Conservation (phyloP, 2,888 invertebrate species). For the Drosophila quinaria region DNA sequence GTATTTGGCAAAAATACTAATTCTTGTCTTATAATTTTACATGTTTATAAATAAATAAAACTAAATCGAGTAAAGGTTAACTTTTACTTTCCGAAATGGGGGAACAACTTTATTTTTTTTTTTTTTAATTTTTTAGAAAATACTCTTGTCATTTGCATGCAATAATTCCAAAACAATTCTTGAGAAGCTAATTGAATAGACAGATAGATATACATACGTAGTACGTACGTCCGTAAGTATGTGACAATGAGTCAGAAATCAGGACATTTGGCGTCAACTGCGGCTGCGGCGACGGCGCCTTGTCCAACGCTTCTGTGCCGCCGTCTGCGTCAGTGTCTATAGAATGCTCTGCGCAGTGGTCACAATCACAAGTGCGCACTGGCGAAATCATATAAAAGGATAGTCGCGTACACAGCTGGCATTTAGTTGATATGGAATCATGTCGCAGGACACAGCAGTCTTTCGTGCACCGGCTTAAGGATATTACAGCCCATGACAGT, state of each 20-base stretch:
- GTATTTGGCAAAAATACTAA: too few relatives aligned
- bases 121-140: not conserved
- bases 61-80: too few relatives aligned
- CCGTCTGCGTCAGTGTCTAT: slow-evolving; percentile 56
- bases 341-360: slow-evolving; percentile 72
- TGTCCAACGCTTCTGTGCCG: slow-evolving; percentile 71
- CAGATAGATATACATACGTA: not conserved
- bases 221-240: too few relatives aligned
- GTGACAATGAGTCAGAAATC: slow-evolving; percentile 75
- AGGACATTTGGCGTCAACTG: slow-evolving; percentile 77
- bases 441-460: slow-evolving; percentile 70
- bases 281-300: slow-evolving; percentile 75
- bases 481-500: slow-evolving; percentile 13
- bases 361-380: slow-evolving; percentile 64
- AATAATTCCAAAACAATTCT: slow-evolving; percentile 1
- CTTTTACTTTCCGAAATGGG: too few relatives aligned
- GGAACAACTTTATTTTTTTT: not conserved
- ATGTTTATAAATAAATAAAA: too few relatives aligned
- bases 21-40: too few relatives aligned
- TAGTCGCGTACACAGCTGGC: slow-evolving; percentile 54
- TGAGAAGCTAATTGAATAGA: not conserved
- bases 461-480: slow-evolving; percentile 23
- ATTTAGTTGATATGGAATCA: slow-evolving; percentile 79
- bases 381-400: slow-evolving; percentile 76
- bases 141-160: not conserved